Base-by-base conservation (phyloP, 2,888 invertebrate species). In the Cecidostiba fungosa region DNA sequence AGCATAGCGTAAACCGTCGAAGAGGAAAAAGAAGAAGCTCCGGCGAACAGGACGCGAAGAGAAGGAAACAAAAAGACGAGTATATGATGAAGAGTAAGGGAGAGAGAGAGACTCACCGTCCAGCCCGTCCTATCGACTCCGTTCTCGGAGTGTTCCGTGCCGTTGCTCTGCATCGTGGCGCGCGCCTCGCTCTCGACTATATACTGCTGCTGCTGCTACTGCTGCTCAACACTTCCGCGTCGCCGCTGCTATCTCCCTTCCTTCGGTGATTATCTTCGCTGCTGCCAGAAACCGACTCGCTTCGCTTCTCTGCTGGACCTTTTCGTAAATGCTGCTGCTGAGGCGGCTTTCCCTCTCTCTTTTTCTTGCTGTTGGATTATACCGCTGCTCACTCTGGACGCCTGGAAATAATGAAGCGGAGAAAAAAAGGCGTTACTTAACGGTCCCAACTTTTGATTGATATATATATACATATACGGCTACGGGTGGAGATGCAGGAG, bases 161-260 rank as follows among this genome's bases (percentile, higher is more conserved):
- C 93, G 92, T 93, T 93, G 90, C 90, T 92, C 91, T 93, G 93
- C 93, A 93, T 93, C 89, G 88, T 91, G 84, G 72, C 66, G 32
- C 32, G 76, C 70, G 77, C 26, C 82, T 84, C 76, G 14, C 59
- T 86, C 73, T 86, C 73, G 82, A 82, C 82, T 84, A 59, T 50
- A 70, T 26, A 12, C 62, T 12, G 54, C 50, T 66, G 19, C 54
- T 78, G 66, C 74, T 81, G 62, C 62, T 43, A 10, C 39, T 39
- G 43, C 43, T 43, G 26, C 66, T 26, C 66, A 29, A 66, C 66
- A 85, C 85, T 86, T 84, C 81, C 85, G 80, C 87, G 87, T 85
- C 84, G 73, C 62, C 66, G 87, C 82, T 84, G 69, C 78, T 69
- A 32, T 78, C 66, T 62, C 69, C 23, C 77, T 74, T 29, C 14